These are phyloP conservation scores for Bombus picipes DNA, from an alignment of 1,140 invertebrate genomes.

Conservation along the genomic window DNA sequence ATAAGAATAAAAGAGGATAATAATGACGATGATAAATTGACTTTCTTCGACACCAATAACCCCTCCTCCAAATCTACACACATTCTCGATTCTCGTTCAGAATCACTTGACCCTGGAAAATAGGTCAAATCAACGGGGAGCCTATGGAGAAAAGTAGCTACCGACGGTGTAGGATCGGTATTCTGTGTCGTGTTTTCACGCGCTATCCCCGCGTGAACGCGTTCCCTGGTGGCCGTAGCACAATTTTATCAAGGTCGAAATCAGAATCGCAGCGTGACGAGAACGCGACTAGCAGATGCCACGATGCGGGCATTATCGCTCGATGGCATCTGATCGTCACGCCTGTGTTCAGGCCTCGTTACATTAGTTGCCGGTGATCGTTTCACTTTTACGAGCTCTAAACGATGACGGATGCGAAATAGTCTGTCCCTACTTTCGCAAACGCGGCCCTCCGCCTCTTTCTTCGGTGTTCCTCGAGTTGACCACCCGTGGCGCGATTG, in stretches of 20 bases:
- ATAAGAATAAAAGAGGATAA: no score
- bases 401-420: conserved; percentile 61
- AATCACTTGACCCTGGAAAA: background rate
- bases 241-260: conserved; percentile 57
- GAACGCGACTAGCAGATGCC: conserved; percentile 61
- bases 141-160: background rate
- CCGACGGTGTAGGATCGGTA: background rate
- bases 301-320: conserved; percentile 66
- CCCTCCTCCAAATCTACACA: background rate
- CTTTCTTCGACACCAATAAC: background rate
- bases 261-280: conserved; percentile 55
- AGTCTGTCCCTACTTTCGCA: background rate
- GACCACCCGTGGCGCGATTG: conserved; percentile 74
- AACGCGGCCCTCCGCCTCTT: background rate
- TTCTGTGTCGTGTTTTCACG: conserved; percentile 18
- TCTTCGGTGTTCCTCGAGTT: conserved; percentile 4
- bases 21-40: background rate
- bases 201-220: background rate
- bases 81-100: background rate
- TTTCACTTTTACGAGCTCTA: conserved; percentile 69
- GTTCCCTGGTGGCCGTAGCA: conserved; percentile 1
- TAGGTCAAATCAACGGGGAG: conserved; percentile 20
- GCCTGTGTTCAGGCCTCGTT: conserved; percentile 71
- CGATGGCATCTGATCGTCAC: conserved; percentile 58
- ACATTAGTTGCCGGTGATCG: conserved; percentile 69